Percentiles rank a stretch among this genome's conserved stretches.
These are phyloP conservation scores for Epizoanthus stellaris DNA, from an alignment of 92 coral and sea anemone species.

Conservation along the genomic window DNA sequence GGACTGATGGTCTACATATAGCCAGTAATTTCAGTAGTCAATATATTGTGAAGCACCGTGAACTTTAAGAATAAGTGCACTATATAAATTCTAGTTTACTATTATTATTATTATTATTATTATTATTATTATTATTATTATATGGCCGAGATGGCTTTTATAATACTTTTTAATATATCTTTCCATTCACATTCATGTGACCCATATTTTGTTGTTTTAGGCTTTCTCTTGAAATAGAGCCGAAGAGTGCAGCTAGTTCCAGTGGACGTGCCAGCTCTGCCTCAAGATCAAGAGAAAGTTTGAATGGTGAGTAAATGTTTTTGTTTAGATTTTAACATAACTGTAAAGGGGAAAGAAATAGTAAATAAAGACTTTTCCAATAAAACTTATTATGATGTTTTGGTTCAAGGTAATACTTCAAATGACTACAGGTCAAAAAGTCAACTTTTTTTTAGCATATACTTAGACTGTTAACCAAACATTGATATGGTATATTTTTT, in stretches of 20 bases:
- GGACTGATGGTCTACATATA: not conserved
- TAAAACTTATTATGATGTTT: not conserved
- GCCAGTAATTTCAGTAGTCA: too few species aligned
- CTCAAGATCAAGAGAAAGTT: conserved; percentile 85
- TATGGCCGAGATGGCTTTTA: too few species aligned
- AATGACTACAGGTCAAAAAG: not conserved
- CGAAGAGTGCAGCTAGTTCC: conserved; percentile 52
- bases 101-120: too few species aligned
- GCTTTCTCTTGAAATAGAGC: conserved; percentile 92
- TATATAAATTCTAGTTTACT: too few species aligned
- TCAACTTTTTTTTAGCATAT: too few species aligned
- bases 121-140: too few species aligned
- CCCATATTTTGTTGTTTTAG: conserved; percentile 33
- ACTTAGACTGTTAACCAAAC: too few species aligned
- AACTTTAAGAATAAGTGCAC: too few species aligned
- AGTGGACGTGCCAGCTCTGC: conserved; percentile 53
- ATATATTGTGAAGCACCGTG: too few species aligned
- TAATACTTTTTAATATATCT: not conserved
- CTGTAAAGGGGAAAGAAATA: not conserved
- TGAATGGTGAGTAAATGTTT: conserved; percentile 63
- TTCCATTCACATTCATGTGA: too few species aligned
- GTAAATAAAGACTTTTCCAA: not conserved
- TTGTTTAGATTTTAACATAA: not conserved
- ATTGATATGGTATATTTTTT: too few species aligned
- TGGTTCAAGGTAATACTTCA: not conserved